Evolutionary conservation across 2,113 vertebrate species (phyloP), one percentile per base, ranked within the genome.

Genomic region (Thalassarche chlororhynchos): DNA sequence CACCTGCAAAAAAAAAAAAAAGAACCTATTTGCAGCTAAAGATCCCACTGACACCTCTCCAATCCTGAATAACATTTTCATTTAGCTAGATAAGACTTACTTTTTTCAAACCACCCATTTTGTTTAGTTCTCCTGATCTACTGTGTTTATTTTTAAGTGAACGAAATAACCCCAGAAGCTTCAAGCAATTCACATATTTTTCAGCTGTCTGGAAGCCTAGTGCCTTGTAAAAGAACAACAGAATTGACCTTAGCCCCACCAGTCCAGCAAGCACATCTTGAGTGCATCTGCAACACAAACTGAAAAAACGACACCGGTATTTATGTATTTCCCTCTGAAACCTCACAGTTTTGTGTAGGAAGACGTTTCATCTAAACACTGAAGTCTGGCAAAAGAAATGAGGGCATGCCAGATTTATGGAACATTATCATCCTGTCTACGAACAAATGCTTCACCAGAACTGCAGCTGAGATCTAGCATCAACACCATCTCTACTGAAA

Each of bases 181-280:
- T 85, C 42, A 83, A 91, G 49, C 42, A 70, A 8, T 28, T 69
- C 5, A 47, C 15, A 2, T 47, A 36, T 82, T 94, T 44, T 89
- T 69, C 65, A 72, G 66, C 44, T 94, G 54, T 47, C 44, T 87
- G 44, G 70, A 87, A 96, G 42, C 13, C 11, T 2, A 84, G 20
- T 17, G 32, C 38, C 47, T 70, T 49, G 19, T 19, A 20, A 31
- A 71, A 85, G 21, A 47, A 17, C 32, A 89, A 83, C 12, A 72
- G 57, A 82, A 87, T 9, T 75, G 54, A 71, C 36, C 29, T 82
- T 19, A 66, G 34, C 12, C 20, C 46, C 5, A 2, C 18, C 49
- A 72, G 38, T 47, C 44, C 4, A 5, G 36, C 44, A 61, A 68
- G 25, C 0, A 0, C 25, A 75, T 34, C 57, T 19, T 31, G 5